Evolutionary conservation across 2,113 vertebrate species (phyloP).

Genomic region (human): GRCh38 chrX:28232501-28233000

Average conservation of each 20-base stretch:
- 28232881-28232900: background rate
- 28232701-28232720: background rate
- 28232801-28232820: background rate
- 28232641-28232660: background rate
- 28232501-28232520: background rate
- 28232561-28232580: background rate
- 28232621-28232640: background rate
- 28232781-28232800: background rate
- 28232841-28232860: conserved; percentile 3
- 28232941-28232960: background rate
- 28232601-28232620: background rate
- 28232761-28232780: background rate
- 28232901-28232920: background rate
- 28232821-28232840: background rate
- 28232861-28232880: background rate
- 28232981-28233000: background rate
- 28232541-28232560: background rate
- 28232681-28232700: conserved; percentile 17
- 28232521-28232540: background rate
- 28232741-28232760: background rate
- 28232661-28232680: background rate
- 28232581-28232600: background rate
- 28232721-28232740: background rate
- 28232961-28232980: background rate
- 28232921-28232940: background rate